Evolutionary conservation across 2,888 invertebrate species (phyloP).

Genomic region (Thecocarcelia acutangulata): DNA sequence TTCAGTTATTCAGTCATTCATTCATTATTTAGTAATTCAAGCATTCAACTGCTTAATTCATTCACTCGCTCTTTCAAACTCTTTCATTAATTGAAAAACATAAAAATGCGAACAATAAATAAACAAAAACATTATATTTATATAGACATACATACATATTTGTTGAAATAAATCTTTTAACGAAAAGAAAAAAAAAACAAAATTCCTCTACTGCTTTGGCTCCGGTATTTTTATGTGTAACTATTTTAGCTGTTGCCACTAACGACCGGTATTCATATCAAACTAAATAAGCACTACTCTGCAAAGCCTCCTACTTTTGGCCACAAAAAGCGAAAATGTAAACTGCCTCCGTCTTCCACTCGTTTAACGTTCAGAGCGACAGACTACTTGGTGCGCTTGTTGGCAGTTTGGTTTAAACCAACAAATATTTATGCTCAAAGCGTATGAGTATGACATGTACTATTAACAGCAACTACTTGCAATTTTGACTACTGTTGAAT

Average conservation of each 20-base stretch:
- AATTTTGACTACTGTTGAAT: conserved; percentile 44
- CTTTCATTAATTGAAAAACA: conserved; percentile 42
- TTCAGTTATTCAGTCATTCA: conserved; percentile 57
- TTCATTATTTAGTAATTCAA: conserved; percentile 18
- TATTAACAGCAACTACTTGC: conserved; percentile 37
- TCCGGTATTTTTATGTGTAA: background rate
- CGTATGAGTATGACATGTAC: conserved; percentile 44
- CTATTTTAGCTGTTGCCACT: conserved; percentile 2
- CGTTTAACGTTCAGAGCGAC: background rate
- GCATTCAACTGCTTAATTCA: conserved; percentile 8
- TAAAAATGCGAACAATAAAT: conserved; percentile 40
- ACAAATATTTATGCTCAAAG: conserved; percentile 58
- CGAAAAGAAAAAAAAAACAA: conserved; percentile 4
- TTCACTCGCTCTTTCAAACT: background rate
- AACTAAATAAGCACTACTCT: conserved; percentile 20
- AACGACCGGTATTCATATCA: conserved; percentile 34
- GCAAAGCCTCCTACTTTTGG: conserved; percentile 23
- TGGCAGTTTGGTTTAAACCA: conserved; percentile 35
- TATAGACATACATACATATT: conserved; percentile 40
- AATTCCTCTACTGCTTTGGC: conserved; percentile 36
- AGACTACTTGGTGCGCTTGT: conserved; percentile 5
- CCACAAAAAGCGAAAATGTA: background rate
- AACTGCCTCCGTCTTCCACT: conserved; percentile 2
- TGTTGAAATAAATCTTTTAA: conserved; percentile 15
- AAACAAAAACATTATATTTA: conserved; percentile 33